Evolutionary conservation across 2,113 vertebrate genomes (phyloP).

Genomic region (Nettapus auritus): DNA sequence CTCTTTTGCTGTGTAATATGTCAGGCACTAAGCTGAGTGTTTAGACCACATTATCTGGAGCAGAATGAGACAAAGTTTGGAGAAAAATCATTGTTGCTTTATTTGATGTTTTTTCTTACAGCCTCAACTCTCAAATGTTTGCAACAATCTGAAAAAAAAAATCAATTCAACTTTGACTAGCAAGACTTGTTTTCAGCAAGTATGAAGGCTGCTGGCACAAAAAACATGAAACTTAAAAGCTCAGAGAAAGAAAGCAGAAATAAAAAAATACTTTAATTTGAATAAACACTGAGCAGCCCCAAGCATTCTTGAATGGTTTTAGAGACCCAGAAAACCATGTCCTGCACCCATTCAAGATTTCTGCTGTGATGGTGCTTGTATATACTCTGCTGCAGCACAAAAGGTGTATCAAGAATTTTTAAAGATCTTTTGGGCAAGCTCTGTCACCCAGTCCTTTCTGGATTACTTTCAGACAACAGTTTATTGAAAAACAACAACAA

Average conservation of each 20-base stretch:
- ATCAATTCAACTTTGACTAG: not conserved
- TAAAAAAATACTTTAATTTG: not conserved
- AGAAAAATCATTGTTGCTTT: not conserved
- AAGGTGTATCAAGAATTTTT: not conserved
- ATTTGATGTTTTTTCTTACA: not conserved
- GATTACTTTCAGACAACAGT: not conserved
- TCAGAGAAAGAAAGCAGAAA: not conserved
- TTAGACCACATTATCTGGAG: not conserved
- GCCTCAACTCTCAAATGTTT: not conserved
- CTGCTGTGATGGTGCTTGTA: not conserved
- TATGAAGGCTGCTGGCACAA: not conserved
- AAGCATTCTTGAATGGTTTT: not conserved
- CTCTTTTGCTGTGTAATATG: not conserved
- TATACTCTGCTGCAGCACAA: not conserved
- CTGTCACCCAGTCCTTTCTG: not conserved
- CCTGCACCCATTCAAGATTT: not conserved
- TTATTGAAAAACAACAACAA: not conserved
- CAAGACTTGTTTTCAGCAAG: not conserved
- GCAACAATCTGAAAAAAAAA: not conserved
- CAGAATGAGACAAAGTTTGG: not conserved
- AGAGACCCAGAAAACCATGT: not conserved
- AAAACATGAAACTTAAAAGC: not conserved
- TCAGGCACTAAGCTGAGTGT: not conserved
- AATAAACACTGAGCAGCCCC: not conserved
- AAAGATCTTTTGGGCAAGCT: fast-evolving